Conservation (phyloP, 2,797 vertebrate species). For the Cyprinodon diabolis region DNA sequence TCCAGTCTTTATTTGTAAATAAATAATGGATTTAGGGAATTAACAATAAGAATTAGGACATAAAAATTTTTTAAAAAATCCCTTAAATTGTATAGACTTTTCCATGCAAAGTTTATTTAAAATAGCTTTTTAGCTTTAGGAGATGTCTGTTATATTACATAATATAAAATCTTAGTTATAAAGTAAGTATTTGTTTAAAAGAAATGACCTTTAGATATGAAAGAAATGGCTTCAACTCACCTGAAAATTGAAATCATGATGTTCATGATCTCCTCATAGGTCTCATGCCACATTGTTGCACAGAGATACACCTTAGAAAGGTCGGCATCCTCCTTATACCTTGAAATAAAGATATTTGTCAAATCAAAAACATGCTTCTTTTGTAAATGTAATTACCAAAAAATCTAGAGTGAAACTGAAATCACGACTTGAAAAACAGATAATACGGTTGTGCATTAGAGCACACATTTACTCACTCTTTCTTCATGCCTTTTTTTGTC, state of each 20-base stretch:
- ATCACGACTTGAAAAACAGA: neutral
- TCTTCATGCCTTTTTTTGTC: neutral
- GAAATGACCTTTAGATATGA: neutral
- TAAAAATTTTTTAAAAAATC: too few species aligned
- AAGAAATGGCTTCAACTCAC: constrained; percentile 7
- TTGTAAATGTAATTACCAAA: neutral
- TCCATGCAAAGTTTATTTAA: neutral
- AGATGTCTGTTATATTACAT: too few species aligned
- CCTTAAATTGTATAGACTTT: neutral
- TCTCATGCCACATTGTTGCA: constrained; percentile 81
- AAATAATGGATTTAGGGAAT: too few species aligned
- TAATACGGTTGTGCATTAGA: neutral
- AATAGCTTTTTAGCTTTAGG: neutral
- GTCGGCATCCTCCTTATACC: neutral
- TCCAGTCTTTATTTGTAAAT: constrained; percentile 63
- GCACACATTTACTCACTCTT: neutral
- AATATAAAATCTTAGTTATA: too few species aligned
- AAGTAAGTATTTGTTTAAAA: neutral
- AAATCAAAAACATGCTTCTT: neutral
- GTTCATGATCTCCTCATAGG: constrained; percentile 73
- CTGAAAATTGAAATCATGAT: constrained; percentile 75
- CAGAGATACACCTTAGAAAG: constrained; percentile 47
- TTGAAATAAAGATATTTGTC: neutral
- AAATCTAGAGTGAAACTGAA: too few species aligned
- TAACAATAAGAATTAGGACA: neutral